A percentile compares a stretch with the other conserved stretches of the same genome.
Evolutionary conservation across 2,888 invertebrate species (phyloP).

Genomic region (Hoplodrina blanda): DNA sequence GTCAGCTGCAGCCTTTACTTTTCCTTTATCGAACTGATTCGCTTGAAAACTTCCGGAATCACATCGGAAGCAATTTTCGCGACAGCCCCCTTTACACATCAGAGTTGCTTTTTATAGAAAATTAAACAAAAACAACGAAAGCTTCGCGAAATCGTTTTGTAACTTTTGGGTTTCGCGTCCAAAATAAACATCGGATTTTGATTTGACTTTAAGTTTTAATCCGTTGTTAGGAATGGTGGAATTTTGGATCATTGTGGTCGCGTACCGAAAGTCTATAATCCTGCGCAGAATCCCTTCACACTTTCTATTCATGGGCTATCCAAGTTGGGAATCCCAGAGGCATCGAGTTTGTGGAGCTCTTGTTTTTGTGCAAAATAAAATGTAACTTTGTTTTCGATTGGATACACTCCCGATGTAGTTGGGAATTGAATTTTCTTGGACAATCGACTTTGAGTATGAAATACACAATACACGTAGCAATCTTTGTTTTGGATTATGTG

Average conservation of each 20-base stretch:
- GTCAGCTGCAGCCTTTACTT: constrained; percentile 36
- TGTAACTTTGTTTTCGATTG: constrained; percentile 10
- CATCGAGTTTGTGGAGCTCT: constrained; percentile 8
- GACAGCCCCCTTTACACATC: constrained; percentile 18
- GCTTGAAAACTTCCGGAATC: constrained; percentile 37
- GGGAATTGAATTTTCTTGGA: constrained; percentile 19
- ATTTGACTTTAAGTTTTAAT: constrained; percentile 47
- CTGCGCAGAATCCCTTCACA: constrained; percentile 13
- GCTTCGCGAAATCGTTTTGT: constrained; percentile 9
- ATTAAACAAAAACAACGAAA: constrained; percentile 50
- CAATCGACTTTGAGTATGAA: not conserved
- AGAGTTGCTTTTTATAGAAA: constrained; percentile 35
- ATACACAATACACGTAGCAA: not conserved
- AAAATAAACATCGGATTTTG: constrained; percentile 32
- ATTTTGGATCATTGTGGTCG: constrained; percentile 14
- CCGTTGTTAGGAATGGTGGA: constrained; percentile 18
- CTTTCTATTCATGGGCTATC: constrained; percentile 25
- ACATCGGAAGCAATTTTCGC: constrained; percentile 50
- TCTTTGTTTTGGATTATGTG: too few relatives aligned
- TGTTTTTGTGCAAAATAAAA: constrained; percentile 25
- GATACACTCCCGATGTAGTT: not conserved
- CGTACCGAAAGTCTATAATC: constrained; percentile 28
- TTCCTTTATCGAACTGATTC: constrained; percentile 34
- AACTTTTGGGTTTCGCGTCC: constrained; percentile 6
- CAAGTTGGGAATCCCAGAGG: constrained; percentile 32